Base-by-base conservation (phyloP, 2,888 invertebrate genomes). In the Sisyra nigra region DNA sequence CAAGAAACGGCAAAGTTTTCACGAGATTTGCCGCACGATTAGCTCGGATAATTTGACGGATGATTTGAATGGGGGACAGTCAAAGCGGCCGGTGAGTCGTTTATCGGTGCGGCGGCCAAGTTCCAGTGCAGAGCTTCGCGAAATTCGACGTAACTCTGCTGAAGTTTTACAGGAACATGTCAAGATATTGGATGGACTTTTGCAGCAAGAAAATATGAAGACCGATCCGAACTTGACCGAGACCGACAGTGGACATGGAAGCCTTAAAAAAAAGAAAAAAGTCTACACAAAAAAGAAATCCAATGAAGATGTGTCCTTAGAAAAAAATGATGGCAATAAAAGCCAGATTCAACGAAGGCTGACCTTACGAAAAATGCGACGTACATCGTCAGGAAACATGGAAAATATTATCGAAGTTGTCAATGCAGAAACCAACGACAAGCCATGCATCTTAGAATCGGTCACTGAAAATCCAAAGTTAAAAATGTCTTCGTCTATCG, bases 131-230 rank as follows among this genome's bases (percentile, higher is more conserved):
- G 58, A 41, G 55, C 48, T 61, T 15, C 56, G 57, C 39, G 54
- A 58, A 41, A 55, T 71, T 40, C 61, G 71, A 53, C 61, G 73
- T 51, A 69, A 68, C 53, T 74, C 74, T 1, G 62, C 70, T 51
- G 72, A 73, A 52, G 59, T 71, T 49, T 60, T 72, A 49, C 68
- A 68, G 35, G 72, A 72, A 55, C 72, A 74, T 57, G 68, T 70
- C 24, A 61, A 59, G 50, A 54, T 69, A 44, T 60, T 71, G 44
- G 71, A 71, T 52, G 65, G 68, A 18, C 57, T 71, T 51, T 68
- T 72, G 44, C 62, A 66, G 51, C 61, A 63, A 53, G 70, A 71
- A 57, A 67, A 71, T 55, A 60, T 72, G 35, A 69, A 70, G 51
- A 68, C 63, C 47, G 64, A 68, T 59, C 55, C 68, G 46, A 66